Evolutionary conservation across 2,888 invertebrate species (phyloP).

Genomic region (Drosophila sordidula): DNA sequence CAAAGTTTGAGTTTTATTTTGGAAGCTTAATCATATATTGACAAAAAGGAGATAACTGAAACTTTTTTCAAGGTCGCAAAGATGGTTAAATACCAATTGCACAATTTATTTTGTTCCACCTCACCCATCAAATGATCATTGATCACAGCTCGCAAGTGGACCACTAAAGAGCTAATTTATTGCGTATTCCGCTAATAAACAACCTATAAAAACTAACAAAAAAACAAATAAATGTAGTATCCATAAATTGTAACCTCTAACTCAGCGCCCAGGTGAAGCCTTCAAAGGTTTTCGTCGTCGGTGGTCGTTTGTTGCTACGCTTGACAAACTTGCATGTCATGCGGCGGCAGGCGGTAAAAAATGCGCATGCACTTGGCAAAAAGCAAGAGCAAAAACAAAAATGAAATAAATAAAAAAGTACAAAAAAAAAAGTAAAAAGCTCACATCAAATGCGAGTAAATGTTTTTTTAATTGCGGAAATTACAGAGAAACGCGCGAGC

Average conservation of each 20-base stretch:
- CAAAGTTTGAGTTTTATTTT: no score
- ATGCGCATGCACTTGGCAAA: conserved; percentile 41
- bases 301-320: conserved; percentile 45
- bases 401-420: conserved; percentile 8
- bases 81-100: no score
- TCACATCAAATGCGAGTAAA: conserved; percentile 79
- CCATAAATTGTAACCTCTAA: conserved; percentile 19
- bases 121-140: not conserved
- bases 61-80: no score
- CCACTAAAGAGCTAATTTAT: conserved; percentile 27
- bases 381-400: conserved; percentile 18
- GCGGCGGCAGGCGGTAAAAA: conserved; percentile 30
- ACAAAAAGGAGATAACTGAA: no score
- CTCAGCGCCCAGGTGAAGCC: conserved; percentile 20
- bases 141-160: not conserved
- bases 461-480: conserved; percentile 85
- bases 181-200: not conserved
- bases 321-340: conserved; percentile 71
- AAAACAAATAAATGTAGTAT: not conserved
- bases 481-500: conserved; percentile 76
- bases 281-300: conserved; percentile 24
- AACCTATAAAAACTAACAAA: not conserved
- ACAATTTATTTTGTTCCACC: not conserved
- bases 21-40: no score
- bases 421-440: conserved; percentile 41